Base-by-base conservation (phyloP, 2,888 invertebrate genomes). In the Parnassius mnemosyne region DNA sequence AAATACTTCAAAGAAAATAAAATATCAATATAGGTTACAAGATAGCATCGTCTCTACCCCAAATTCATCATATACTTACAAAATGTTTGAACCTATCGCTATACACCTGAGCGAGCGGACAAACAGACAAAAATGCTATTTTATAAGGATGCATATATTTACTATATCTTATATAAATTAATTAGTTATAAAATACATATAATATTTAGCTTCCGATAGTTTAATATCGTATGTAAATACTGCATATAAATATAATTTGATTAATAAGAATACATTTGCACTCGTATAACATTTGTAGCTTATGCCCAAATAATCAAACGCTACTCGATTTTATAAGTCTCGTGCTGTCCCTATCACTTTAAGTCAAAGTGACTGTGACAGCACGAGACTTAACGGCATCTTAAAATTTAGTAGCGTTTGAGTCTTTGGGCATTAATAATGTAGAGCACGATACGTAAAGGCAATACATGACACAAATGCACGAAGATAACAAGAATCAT, bases 51-150 rank as follows among this genome's bases (percentile, higher is more conserved):
- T 68, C 67, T 70, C 77, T 77, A 77, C 68, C 74, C 75, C 74
- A 69, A 75, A 72, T 73, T 70, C 73, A 65, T 74, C 71, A 69
- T 76, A 80, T 87, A 88, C 88, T 88, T 85, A 88, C 88, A 79
- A 81, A 72, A 76, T 77, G 70, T 74, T 74, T 68, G 77, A 79
- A 75, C 82, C 85, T 84, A 86, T 83, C 71, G 85, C 84, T 87
- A 87, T 76, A 83, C 84, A 81, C 85, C 88, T 87, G 85, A 79
- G 87, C 77, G 82, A 77, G 85, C 84, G 77, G 80, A 81, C 76
- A 83, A 80, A 85, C 80, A 85, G 79, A 87, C 81, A 86, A 85
- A 64, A 84, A 81, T 65, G 72, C 74, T 74, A 74, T 69, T 80
- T 81, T 82, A 79, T 80, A 81, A 69, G 69, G 71, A 76, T 74